Base-by-base conservation (phyloP, 1,140 invertebrate species). In the Campoletis sonorensis region DNA sequence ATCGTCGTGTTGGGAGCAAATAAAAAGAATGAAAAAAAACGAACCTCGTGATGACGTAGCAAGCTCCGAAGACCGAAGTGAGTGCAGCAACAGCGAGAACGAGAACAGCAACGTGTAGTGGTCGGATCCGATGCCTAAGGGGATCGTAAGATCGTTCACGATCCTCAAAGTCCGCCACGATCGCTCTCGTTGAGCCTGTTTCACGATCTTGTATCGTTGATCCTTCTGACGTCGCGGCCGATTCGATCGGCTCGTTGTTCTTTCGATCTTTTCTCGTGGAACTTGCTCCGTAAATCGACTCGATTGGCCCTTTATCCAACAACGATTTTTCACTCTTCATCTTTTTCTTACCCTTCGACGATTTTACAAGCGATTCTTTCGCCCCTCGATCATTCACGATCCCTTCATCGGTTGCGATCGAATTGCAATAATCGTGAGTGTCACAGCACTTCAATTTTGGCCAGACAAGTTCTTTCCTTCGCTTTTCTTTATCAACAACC, bases 41-140 rank as follows among this genome's bases (percentile, higher is more conserved):
- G 61, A 23, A 89, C 88, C 88, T 89, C 33, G 87, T 88, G 73
- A 89, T 84, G 40, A 89, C 88, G 84, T 89, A 89, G 79, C 86
- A 89, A n/a, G 88, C 88, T 13, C 85, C 88, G 16, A 89, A 80
- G 7, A 89, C 88, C 27, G 88, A 89, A 51, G 88, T 85, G 18
- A 89, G 80, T 0, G 87, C 87, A 10, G 88, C 87, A n/a, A 89
- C 77, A n/a, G 88, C 85, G 15, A 89, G 68, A 10, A 88, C 67
- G 13, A 89, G 54, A 8, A 84, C 88, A 10, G 88, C 88, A 1
- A 89, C 61, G 79, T 87, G 87, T 0, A 89, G 72, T 33, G 84
- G 82, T 37, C 78, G 85, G 30, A 80, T 84, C 49, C 80, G 86
- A 80, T 71, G 73, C 73, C 54, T n/a, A 1, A 61, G 51, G 54